Conservation (phyloP, 92 coral and sea anemone species). For the Anthopleura xanthogrammica region DNA sequence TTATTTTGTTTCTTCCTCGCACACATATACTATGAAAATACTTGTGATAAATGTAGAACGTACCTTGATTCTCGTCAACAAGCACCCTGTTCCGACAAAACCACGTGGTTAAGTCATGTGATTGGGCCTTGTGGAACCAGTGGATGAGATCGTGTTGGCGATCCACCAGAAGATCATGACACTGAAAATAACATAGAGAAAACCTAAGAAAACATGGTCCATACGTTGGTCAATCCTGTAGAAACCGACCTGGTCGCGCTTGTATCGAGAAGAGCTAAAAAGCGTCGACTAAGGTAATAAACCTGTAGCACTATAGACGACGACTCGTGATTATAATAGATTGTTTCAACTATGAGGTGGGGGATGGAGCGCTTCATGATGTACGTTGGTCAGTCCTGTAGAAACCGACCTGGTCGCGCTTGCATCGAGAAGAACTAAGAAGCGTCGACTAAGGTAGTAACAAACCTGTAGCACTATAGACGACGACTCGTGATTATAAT, state of each 20-base stretch:
- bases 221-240: too few relatives aligned
- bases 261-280: too few relatives aligned
- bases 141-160: conserved; percentile 67
- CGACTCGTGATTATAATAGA: too few relatives aligned
- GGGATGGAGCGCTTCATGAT: too few relatives aligned
- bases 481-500: too few relatives aligned
- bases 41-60: neutral
- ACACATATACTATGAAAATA: neutral
- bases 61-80: conserved; percentile 60
- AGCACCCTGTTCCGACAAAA: conserved; percentile 77
- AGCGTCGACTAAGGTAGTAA: too few relatives aligned
- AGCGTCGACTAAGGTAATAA: too few relatives aligned
- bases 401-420: neutral
- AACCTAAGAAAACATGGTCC: neutral
- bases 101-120: conserved; percentile 78
- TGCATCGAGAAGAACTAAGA: too few relatives aligned
- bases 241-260: neutral
- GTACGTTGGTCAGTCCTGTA: too few relatives aligned
- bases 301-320: too few relatives aligned
- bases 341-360: too few relatives aligned
- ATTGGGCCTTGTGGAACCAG: conserved; percentile 89
- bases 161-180: conserved; percentile 70
- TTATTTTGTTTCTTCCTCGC: neutral
- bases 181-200: conserved; percentile 42
- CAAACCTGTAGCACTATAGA: too few relatives aligned